Evolutionary conservation across 1,140 invertebrate genomes (phyloP), one percentile per base, ranked within the genome.

Genomic region (Drosophila ercepeae): DNA sequence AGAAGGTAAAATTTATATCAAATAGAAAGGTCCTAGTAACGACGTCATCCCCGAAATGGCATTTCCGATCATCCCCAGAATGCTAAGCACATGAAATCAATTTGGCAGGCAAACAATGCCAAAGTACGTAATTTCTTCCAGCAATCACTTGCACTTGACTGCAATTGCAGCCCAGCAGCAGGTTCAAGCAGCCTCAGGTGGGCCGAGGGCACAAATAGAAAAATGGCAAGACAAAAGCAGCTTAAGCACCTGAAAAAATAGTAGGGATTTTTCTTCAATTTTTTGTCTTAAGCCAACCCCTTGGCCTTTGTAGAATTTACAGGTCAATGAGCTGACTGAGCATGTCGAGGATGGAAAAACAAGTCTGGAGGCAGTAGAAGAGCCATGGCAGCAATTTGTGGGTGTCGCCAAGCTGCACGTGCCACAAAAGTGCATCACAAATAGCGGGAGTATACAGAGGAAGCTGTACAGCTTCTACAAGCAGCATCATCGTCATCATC

Each of bases 81-180:
- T 46, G 16, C 27, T 13, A 63, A 64, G 48, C 60, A 58, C 41
- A 32, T 41, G 18, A 67, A 74, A 74, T 74, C 71, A 74, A 74
- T 75, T 65, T 58, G 41, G 25, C 51, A 39, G 42, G 21, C 70
- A 45, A 65, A 59, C 65, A 58, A 71, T 58, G 34, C 44, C 44
- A 41, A 73, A 73, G 57, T 73, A 73, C 49, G 69, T 74, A 51
- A 65, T 65, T 74, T 74, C 63, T 74, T 64, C 50, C 46, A 64
- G 51, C 59, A 74, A 73, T 74, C 57, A 46, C 59, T 65, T 74
- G 71, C 71, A 74, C 71, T 74, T 75, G 71, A 75, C 36, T 75
- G 70, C 71, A 27, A 53, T 55, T 25, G 49, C 70, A 63, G 49
- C 29, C 29, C 6, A 32, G 16, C 34, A 36, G 41, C 21, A 21